Conservation (phyloP, 1,140 invertebrate genomes). For the Drosophila bifasciata region DNA sequence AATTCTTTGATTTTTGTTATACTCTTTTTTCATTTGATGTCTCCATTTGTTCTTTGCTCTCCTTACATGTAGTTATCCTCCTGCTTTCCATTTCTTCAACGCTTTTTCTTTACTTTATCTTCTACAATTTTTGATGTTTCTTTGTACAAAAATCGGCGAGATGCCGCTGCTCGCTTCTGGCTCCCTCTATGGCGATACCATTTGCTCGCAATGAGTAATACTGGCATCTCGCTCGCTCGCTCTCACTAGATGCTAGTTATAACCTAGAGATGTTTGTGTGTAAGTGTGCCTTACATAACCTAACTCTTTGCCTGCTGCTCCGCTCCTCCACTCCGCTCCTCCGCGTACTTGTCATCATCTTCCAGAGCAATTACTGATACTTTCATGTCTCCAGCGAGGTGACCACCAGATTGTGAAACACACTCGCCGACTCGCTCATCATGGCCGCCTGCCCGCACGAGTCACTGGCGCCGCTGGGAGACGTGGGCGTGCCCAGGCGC, state of each 20-base stretch:
- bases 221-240: slow-evolving; percentile 27
- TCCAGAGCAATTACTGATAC: slow-evolving; percentile 65
- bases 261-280: slow-evolving; percentile 21
- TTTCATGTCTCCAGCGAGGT: slow-evolving; percentile 88
- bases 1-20: slow-evolving; percentile 77
- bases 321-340: neutral
- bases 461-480: slow-evolving; percentile 83
- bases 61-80: neutral
- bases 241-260: slow-evolving; percentile 4
- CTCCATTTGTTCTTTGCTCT: slow-evolving; percentile 27
- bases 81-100: slow-evolving; percentile 3
- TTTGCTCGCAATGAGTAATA: slow-evolving; percentile 42
- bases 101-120: slow-evolving; percentile 6
- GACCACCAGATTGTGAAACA: slow-evolving; percentile 88
- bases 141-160: slow-evolving; percentile 33
- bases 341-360: slow-evolving; percentile 5
- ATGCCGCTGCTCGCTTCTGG: too few relatives aligned
- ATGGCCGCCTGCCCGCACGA: slow-evolving; percentile 88
- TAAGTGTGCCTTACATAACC: slow-evolving; percentile 16
- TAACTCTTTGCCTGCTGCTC: slow-evolving; percentile 45
- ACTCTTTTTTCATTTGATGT: slow-evolving; percentile 26
- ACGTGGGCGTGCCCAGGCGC: slow-evolving; percentile 82
- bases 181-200: slow-evolving; percentile 1
- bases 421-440: slow-evolving; percentile 88
- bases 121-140: slow-evolving; percentile 5